Evolutionary conservation across 2,797 vertebrate species (phyloP).

Genomic region (Thalassophryne amazonica): DNA sequence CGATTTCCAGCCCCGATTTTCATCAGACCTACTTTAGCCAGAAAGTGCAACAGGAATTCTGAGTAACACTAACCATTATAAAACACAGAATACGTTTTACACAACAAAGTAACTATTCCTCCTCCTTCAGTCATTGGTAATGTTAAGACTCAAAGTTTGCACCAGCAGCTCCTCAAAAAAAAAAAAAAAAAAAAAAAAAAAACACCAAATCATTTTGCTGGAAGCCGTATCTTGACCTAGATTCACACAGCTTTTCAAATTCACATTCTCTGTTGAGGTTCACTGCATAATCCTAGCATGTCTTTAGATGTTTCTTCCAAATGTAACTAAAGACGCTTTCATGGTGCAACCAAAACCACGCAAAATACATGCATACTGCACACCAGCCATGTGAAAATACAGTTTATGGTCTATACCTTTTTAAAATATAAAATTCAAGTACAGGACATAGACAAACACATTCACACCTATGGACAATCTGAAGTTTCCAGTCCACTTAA

Average conservation of each 20-base stretch:
- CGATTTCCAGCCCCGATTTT: conserved; percentile 54
- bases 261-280: neutral
- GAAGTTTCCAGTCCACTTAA: too few species aligned
- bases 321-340: conserved; percentile 3
- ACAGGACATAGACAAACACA: too few species aligned
- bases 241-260: conserved; percentile 19
- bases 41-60: conserved; percentile 36
- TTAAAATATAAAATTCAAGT: too few species aligned
- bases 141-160: neutral
- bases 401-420: too few species aligned
- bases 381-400: too few species aligned
- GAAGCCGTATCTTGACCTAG: conserved; percentile 34
- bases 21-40: conserved; percentile 49
- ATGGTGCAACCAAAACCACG: too few species aligned
- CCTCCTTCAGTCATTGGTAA: neutral
- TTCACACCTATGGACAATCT: too few species aligned
- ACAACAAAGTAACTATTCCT: neutral
- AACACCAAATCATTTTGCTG: conserved; percentile 1
- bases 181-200: too few species aligned
- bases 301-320: neutral
- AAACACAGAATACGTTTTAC: conserved; percentile 26
- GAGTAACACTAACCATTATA: conserved; percentile 35
- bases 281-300: neutral
- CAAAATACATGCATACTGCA: too few species aligned
- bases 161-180: neutral